phyloP scores from a whole-genome alignment of 2,797 vertebrate species.

The Pogoniulus pusillus region DNA sequence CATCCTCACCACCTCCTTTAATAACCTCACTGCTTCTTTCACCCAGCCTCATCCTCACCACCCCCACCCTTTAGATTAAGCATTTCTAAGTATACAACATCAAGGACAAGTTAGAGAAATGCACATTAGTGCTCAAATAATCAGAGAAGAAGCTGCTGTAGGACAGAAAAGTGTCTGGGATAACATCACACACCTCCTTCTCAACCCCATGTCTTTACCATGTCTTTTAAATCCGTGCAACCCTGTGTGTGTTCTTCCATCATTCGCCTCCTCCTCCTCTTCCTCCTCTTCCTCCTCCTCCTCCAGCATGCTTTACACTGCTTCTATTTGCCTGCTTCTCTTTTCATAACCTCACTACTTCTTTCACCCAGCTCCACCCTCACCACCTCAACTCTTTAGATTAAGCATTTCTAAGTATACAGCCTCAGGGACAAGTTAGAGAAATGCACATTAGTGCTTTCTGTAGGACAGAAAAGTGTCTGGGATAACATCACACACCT shows the following conservation, averaged over 20 bases:
- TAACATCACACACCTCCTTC: background rate
- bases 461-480: too few relatives aligned
- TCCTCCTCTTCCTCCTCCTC: background rate
- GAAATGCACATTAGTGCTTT: background rate
- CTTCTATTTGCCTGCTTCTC: background rate
- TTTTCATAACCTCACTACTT: slow-evolving; percentile 23
- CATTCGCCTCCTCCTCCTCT: background rate
- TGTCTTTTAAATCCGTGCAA: background rate
- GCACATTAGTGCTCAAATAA: background rate
- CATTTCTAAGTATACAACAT: background rate
- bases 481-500: too few relatives aligned
- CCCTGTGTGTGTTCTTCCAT: background rate
- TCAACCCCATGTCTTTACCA: background rate
- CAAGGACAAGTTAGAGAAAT: background rate
- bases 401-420: too few relatives aligned
- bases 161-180: background rate
- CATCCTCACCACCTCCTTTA: too few relatives aligned
- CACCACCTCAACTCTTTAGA: too few relatives aligned
- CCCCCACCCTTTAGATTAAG: too few relatives aligned
- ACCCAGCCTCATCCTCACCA: too few relatives aligned
- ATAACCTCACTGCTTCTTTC: background rate
- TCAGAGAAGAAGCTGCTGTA: background rate
- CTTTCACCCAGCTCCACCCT: too few relatives aligned
- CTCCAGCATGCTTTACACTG: background rate
- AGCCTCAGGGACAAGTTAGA: background rate